Base-by-base conservation (phyloP, 2,113 vertebrate genomes). In the Sphaerodactylus townsendi region DNA sequence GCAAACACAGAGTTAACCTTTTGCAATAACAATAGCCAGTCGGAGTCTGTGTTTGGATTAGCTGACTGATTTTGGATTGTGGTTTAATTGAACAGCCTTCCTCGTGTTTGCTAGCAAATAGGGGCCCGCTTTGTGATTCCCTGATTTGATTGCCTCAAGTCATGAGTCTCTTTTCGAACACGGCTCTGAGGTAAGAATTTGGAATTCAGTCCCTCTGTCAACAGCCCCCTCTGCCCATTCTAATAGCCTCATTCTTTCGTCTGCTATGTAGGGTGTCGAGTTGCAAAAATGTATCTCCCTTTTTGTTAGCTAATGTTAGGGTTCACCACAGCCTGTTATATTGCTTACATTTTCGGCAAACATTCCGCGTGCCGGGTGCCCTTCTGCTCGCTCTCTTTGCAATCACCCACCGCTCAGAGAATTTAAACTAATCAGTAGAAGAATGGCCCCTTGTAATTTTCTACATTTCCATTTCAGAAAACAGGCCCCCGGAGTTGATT, bases 1-100 rank as follows among this genome's bases (percentile, higher is more conserved):
- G 82, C 93, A 94, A 96, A 96, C 93, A 91, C 95, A 95, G 95
- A 92, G 87, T 91, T 95, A 95, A 95, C 94, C 92, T 96, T 95
- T 92, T 56, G 30, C 79, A 0, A 23, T 87, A 89, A 50, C 82
- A 86, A 91, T 86, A 88, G 91, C 89, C 90, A 92, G 86, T 89
- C 85, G 72, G 3, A 39, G 3, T 82, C 65, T 48, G 19, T 68
- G 33, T 93, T 93, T 82, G 44, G 81, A 95, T 84, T 79, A 71
- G 69, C 35, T 39, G 83, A 81, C 70, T 82, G 89, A 89, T 90
- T 68, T 30, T 48, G 75, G 77, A 72, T 17, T 78, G 78, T 72
- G 72, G 73, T 91, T 66, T 66, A 90, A 92, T 81, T 84, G 2
- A 50, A 84, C 39, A 78, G 70, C 82, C 59, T 88, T 89, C 91